Evolutionary conservation across 2,888 invertebrate genomes (phyloP).

Genomic region (Didymodactylos carnosus): DNA sequence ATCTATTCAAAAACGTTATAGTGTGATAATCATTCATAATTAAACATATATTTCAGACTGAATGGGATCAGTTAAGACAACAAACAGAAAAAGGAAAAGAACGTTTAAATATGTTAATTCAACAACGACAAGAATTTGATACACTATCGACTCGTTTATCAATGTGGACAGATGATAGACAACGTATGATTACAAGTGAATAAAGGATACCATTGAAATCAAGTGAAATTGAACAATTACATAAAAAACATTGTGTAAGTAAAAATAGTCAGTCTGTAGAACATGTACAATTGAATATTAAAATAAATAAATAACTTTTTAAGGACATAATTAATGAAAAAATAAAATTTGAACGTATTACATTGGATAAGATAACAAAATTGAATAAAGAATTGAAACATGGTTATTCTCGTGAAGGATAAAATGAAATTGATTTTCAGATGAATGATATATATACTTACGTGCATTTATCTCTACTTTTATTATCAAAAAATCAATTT

Average conservation of each 20-base stretch:
- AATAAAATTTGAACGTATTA: not conserved
- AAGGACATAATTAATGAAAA: not conserved
- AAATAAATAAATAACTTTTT: too few relatives aligned
- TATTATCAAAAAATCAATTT: not conserved
- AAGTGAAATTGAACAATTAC: not conserved
- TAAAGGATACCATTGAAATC: not conserved
- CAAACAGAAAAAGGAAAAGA: not conserved
- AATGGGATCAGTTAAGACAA: not conserved
- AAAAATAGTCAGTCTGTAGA: not conserved
- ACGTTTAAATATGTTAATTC: not conserved
- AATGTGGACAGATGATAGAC: not conserved
- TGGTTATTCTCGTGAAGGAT: not conserved
- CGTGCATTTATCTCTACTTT: not conserved
- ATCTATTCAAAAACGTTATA: too few relatives aligned
- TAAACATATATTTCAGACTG: not conserved
- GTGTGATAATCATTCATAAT: too few relatives aligned
- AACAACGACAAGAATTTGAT: not conserved
- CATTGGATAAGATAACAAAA: not conserved
- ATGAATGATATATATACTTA: too few relatives aligned
- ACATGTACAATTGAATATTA: not conserved
- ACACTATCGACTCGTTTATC: not conserved
- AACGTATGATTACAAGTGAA: not conserved
- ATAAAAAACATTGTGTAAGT: not conserved
- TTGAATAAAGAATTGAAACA: not conserved
- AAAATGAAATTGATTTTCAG: not conserved